Evolutionary conservation across 2,113 vertebrate species (phyloP).

Genomic region (Puntigrus tetrazona): DNA sequence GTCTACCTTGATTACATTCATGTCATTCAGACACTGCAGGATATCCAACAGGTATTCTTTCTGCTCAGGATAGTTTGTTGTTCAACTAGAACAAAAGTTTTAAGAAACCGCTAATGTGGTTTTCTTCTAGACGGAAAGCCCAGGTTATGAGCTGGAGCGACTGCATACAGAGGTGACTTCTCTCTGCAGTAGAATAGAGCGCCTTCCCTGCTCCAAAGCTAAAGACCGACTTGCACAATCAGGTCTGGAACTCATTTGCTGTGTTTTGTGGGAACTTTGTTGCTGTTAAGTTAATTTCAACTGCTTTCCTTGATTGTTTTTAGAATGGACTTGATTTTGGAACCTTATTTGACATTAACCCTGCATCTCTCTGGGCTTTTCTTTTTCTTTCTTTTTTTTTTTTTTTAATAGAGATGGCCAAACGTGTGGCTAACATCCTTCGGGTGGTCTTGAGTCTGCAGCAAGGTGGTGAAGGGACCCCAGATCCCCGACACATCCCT

Average conservation of each 20-base stretch:
- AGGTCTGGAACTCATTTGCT: slow-evolving; percentile 69
- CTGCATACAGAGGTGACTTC: slow-evolving; percentile 87
- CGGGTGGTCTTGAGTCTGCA: slow-evolving; percentile 88
- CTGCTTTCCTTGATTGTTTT: neutral
- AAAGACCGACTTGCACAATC: slow-evolving; percentile 92
- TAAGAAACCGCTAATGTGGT: neutral
- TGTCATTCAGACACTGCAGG: slow-evolving; percentile 83
- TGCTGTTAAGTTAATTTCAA: neutral
- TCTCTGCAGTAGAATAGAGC: slow-evolving; percentile 87
- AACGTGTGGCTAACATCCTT: slow-evolving; percentile 89
- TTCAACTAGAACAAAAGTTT: neutral
- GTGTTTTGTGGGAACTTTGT: neutral
- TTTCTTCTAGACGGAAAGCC: slow-evolving; percentile 77
- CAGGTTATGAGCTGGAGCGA: slow-evolving; percentile 85
- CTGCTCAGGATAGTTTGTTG: neutral
- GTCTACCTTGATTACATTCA: slow-evolving; percentile 92
- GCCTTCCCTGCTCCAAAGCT: slow-evolving; percentile 83
- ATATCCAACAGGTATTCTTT: slow-evolving; percentile 82
- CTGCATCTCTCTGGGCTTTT: neutral
- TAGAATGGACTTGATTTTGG: neutral
- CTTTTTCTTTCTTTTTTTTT: too few relatives aligned
- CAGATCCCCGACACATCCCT: slow-evolving; percentile 73
- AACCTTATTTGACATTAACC: neutral
- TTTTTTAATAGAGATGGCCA: slow-evolving; percentile 98
- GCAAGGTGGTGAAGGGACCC: slow-evolving; percentile 70